These are phyloP conservation scores for Alexandromys fortis DNA, from an alignment of 2,113 vertebrate species.

Conservation along the genomic window DNA sequence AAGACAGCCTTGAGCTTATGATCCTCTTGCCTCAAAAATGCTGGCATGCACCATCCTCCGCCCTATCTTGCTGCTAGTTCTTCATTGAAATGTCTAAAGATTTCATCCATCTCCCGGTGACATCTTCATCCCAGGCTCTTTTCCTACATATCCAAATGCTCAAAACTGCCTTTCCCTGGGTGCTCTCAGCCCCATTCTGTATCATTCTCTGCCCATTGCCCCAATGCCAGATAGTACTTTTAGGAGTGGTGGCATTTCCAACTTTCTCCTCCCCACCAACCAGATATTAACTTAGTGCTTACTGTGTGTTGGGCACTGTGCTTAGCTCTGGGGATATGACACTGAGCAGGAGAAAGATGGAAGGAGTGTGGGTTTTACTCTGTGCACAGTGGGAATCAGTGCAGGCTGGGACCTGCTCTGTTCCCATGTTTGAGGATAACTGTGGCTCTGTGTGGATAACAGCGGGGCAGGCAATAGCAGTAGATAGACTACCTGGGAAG, in stretches of 20 bases:
- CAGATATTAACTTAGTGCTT: not conserved
- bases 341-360: not conserved
- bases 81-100: not conserved
- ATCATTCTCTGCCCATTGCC: not conserved
- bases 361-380: slow-evolving; percentile 3
- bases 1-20: not conserved
- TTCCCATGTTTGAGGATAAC: not conserved
- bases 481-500: not conserved
- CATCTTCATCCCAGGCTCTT: not conserved
- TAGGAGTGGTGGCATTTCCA: not conserved
- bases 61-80: not conserved
- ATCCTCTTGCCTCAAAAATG: not conserved
- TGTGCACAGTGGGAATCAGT: not conserved
- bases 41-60: not conserved
- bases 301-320: not conserved
- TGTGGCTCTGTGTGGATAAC: not conserved
- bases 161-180: not conserved
- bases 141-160: not conserved
- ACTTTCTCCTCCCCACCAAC: not conserved
- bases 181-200: not conserved
- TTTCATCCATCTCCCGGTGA: not conserved
- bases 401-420: not conserved
- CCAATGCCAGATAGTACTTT: not conserved
- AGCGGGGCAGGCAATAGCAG: not conserved
- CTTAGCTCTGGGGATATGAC: not conserved